Percentiles rank a stretch among this genome's conserved stretches.
These are phyloP conservation scores for Pristiophorus japonicus DNA, from an alignment of 2,113 vertebrate genomes.

Conservation along the genomic window DNA sequence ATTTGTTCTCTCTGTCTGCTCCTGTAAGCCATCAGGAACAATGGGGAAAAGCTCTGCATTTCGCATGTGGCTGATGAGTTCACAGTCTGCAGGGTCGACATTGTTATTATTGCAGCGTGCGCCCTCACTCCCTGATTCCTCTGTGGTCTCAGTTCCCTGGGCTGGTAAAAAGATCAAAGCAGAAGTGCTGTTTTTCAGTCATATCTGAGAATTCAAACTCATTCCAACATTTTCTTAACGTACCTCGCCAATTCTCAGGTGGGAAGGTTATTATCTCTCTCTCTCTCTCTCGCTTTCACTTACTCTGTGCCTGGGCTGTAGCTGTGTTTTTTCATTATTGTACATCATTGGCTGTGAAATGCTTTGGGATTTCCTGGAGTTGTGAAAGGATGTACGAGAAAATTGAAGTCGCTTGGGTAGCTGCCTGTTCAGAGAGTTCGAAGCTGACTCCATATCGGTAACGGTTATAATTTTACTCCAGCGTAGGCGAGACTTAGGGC, in stretches of 20 bases:
- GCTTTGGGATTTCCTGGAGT: background rate
- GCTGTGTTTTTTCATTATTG: background rate
- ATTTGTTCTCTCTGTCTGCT: background rate
- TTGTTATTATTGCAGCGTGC: background rate
- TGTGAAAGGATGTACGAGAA: background rate
- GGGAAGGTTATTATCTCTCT: background rate
- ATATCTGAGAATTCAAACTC: background rate
- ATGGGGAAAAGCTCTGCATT: background rate
- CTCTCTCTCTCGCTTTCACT: background rate
- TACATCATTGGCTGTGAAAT: background rate
- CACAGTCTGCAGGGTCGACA: background rate
- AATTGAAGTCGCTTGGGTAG: no score
- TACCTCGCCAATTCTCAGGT: background rate
- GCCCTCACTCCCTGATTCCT: background rate
- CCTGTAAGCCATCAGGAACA: background rate
- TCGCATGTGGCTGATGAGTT: background rate
- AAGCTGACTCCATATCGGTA: no score
- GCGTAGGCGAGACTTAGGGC: no score
- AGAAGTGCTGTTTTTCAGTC: background rate
- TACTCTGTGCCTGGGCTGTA: background rate
- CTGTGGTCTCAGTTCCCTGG: background rate
- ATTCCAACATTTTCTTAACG: background rate
- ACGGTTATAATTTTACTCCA: no score
- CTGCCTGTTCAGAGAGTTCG: no score
- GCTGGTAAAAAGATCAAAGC: background rate